Evolutionary conservation across 2,113 vertebrate genomes (phyloP).

Genomic region (Vimba vimba): DNA sequence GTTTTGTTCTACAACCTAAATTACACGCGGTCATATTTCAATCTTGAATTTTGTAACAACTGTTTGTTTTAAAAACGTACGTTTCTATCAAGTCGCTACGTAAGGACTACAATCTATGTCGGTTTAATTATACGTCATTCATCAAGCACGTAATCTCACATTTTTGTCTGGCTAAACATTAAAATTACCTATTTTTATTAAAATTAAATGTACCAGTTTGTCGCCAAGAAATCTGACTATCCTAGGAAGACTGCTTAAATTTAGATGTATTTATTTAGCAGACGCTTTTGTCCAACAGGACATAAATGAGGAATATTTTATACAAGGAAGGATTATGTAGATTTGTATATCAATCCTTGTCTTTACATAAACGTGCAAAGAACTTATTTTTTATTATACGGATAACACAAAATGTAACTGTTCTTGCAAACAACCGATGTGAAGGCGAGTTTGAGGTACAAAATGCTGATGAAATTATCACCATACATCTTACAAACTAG

Average conservation of each 20-base stretch:
- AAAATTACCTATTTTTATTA: not conserved
- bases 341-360: not conserved
- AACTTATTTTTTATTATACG: not conserved
- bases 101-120: not conserved
- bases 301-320: not conserved
- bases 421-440: not conserved
- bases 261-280: no score
- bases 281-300: no score
- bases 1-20: not conserved
- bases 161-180: not conserved
- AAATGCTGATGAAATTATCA: no score
- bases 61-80: not conserved
- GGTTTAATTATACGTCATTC: not conserved
- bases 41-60: no score
- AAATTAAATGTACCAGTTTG: not conserved
- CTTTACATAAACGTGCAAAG: not conserved
- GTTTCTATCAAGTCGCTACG: not conserved
- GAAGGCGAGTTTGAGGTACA: no score
- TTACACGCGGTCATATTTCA: not conserved
- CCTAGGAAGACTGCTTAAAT: no score
- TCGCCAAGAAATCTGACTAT: not conserved
- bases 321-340: not conserved
- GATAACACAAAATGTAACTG: not conserved
- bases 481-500: no score
- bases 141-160: not conserved